These are phyloP conservation scores for Lordiphosa stackelbergi DNA, from an alignment of 1,140 invertebrate genomes.

Conservation along the genomic window DNA sequence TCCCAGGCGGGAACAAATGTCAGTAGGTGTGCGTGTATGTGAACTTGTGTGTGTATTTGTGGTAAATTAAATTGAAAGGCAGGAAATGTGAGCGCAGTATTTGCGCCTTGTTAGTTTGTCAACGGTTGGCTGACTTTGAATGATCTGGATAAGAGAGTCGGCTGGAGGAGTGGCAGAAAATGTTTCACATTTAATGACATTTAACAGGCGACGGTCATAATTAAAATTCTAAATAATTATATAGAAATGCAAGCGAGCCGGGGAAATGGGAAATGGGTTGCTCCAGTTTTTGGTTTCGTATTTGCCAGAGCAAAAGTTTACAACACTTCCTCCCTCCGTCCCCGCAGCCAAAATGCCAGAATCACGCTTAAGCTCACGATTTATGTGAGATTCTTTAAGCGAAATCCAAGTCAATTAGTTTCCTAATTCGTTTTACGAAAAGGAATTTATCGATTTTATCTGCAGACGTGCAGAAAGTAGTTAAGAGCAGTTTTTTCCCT, in stretches of 20 bases:
- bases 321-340: neutral
- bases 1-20: slow-evolving; percentile 21
- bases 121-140: slow-evolving; percentile 57
- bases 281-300: slow-evolving; percentile 24
- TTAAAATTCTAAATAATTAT: slow-evolving; percentile 64
- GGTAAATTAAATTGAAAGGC: slow-evolving; percentile 62
- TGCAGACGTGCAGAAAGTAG: slow-evolving; percentile 73
- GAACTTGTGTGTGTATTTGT: slow-evolving; percentile 21
- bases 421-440: slow-evolving; percentile 74
- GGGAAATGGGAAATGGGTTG: slow-evolving; percentile 13
- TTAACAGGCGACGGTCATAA: slow-evolving; percentile 59
- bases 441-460: slow-evolving; percentile 75
- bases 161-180: slow-evolving; percentile 13
- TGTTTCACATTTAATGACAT: slow-evolving; percentile 68
- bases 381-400: slow-evolving; percentile 75
- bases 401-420: slow-evolving; percentile 75
- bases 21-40: slow-evolving; percentile 2
- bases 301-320: slow-evolving; percentile 28
- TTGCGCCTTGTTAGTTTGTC: slow-evolving; percentile 69
- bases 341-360: slow-evolving; percentile 45
- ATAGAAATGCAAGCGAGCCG: slow-evolving; percentile 10
- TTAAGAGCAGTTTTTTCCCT: slow-evolving; percentile 57
- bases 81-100: slow-evolving; percentile 59
- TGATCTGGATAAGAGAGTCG: slow-evolving; percentile 32
- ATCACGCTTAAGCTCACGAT: slow-evolving; percentile 73